Evolutionary conservation across 2,888 invertebrate species (phyloP), one percentile per base, ranked within the genome.

Genomic region (Bombylius discolor): DNA sequence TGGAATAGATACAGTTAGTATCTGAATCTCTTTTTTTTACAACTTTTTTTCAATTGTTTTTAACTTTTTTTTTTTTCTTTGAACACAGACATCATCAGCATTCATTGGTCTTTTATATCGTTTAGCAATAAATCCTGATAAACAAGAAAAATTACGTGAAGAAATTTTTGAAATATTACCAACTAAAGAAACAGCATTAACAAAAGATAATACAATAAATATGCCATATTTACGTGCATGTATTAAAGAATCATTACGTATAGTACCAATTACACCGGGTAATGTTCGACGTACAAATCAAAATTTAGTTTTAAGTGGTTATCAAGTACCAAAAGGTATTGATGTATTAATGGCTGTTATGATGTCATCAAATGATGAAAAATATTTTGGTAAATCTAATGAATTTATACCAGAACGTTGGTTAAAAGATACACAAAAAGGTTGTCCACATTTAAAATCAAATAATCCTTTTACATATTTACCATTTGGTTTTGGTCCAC

Each of bases 381-480:
- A 80, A 54, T 80, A 86, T 62, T 88, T 83, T 64, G 76, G 80
- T 0, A 73, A 77, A n/a, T 75, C 85, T 7, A 65, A 75, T 0
- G 76, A 81, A 56, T 91, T 81, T 65, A 68, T 83, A 48, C 90
- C 91, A 0, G 89, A 90, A 67, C 74, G 92, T 49, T 92, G 90
- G 90, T 61, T 79, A 9, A 14, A 55, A 0, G 62, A 63, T 5
- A 3, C 31, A 3, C 36, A 33, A 4, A 33, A 33, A 5, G 56
- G 58, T 42, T 60, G 60, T 23, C 59, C 62, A 5, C 42, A 53
- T 8, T 45, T 57, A 1, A 60, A 63, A 47, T 56, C 59, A 23
- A 51, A 62, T 4, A 59, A 62, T 53, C 69, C 71, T 0, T 72
- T 72, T 50, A 65, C 66, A 5, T 71, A 69, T 59, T 68, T 83